These are phyloP conservation scores for Apoda limacodes DNA, from an alignment of 2,888 invertebrate species.

Conservation along the genomic window DNA sequence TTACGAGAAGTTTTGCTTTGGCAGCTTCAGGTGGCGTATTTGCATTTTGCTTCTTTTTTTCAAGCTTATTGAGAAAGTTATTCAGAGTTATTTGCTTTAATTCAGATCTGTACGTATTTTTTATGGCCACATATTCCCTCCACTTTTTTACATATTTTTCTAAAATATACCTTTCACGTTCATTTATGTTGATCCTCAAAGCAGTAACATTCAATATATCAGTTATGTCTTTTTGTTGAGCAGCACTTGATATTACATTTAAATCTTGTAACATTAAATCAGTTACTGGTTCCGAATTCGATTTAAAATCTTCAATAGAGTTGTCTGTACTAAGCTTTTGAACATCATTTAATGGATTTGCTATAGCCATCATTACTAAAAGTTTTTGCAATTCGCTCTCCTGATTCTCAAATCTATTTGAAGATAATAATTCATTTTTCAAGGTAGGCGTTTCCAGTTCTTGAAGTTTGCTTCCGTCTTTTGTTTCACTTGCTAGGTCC, in stretches of 20 bases:
- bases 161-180: constrained; percentile 28
- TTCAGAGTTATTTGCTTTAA: constrained; percentile 40
- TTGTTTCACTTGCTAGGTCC: too few species aligned
- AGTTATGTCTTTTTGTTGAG: constrained; percentile 23
- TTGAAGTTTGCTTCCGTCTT: too few species aligned
- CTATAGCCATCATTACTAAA: constrained; percentile 47
- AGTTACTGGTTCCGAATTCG: constrained; percentile 1
- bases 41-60: constrained; percentile 37
- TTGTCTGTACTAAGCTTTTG: too few species aligned
- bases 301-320: constrained; percentile 1
- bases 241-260: too few species aligned
- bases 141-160: constrained; percentile 46
- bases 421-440: constrained; percentile 3
- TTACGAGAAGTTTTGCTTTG: constrained; percentile 35
- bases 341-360: too few species aligned
- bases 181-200: constrained; percentile 29
- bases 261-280: too few species aligned
- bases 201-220: constrained; percentile 36
- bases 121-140: constrained; percentile 34
- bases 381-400: constrained; percentile 41
- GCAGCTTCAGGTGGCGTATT: constrained; percentile 25
- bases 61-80: constrained; percentile 48
- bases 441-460: constrained; percentile 11
- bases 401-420: constrained; percentile 13
- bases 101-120: constrained; percentile 29